Conservation (phyloP, 1,140 invertebrate genomes). For the Zaprionus africanus region DNA sequence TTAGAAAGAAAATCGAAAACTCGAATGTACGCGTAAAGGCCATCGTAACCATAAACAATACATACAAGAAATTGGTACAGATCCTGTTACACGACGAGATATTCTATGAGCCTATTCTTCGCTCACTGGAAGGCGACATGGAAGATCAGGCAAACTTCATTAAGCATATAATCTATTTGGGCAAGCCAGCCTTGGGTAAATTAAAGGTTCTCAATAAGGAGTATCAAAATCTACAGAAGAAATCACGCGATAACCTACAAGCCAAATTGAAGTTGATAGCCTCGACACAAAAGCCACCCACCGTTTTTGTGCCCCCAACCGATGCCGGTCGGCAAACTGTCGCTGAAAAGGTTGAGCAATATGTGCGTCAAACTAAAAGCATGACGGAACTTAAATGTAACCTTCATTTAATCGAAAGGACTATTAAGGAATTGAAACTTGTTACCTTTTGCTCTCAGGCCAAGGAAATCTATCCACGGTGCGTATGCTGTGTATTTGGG, state of each 20-base stretch:
- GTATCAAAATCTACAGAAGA: constrained; percentile 49
- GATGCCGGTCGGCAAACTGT: neutral
- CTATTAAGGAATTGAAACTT: constrained; percentile 73
- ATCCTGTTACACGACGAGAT: constrained; percentile 71
- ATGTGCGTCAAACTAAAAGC: constrained; percentile 70
- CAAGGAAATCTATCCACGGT: constrained; percentile 62
- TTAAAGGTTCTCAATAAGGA: constrained; percentile 65
- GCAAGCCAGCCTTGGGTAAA: constrained; percentile 71
- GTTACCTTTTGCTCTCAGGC: constrained; percentile 74
- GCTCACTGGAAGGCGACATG: constrained; percentile 69
- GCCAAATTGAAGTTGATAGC: constrained; percentile 54
- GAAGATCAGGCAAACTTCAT: constrained; percentile 79
- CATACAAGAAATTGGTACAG: constrained; percentile 77
- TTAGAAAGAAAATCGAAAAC: constrained; percentile 75
- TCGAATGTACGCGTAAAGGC: constrained; percentile 77
- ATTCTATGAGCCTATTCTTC: constrained; percentile 78
- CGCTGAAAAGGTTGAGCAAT: constrained; percentile 53
- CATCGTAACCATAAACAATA: constrained; percentile 71
- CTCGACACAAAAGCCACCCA: constrained; percentile 18
- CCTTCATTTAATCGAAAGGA: constrained; percentile 62
- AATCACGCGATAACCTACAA: constrained; percentile 54
- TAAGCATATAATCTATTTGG: constrained; percentile 72
- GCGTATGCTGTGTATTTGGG: neutral
- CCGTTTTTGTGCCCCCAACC: neutral
- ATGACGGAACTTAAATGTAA: constrained; percentile 71